These are phyloP conservation scores for Mohoua ochrocephala DNA, from an alignment of 2,113 vertebrate species.

Conservation along the genomic window DNA sequence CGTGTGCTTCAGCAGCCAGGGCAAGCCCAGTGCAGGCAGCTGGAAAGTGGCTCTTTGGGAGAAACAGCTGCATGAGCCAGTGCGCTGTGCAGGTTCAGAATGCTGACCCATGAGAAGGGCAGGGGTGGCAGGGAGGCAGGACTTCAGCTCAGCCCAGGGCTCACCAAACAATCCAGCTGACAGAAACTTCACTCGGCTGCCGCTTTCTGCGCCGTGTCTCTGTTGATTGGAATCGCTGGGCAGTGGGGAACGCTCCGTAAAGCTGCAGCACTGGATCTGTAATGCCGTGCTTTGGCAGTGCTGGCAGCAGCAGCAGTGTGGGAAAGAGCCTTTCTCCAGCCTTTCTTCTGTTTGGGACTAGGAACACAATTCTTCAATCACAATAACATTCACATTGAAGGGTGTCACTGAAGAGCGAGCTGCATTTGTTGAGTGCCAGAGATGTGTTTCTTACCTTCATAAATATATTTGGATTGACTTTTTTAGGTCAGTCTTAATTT, in stretches of 20 bases:
- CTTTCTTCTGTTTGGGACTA: neutral
- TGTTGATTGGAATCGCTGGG: neutral
- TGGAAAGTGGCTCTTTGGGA: neutral
- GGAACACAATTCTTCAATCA: neutral
- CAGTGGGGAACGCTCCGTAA: fast-evolving
- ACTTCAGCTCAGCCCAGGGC: neutral
- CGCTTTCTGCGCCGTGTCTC: fast-evolving
- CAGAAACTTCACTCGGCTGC: neutral
- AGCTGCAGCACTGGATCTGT: neutral
- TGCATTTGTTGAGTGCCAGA: neutral
- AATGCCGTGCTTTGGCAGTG: neutral
- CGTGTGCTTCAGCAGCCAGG: neutral
- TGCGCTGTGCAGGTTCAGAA: neutral
- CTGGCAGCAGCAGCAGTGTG: neutral
- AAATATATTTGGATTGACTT: neutral
- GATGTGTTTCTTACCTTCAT: neutral
- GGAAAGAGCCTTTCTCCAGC: neutral
- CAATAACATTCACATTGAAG: neutral
- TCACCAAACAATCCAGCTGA: neutral
- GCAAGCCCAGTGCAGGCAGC: neutral
- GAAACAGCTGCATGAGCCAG: neutral
- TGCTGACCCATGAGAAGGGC: neutral
- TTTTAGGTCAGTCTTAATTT: neutral
- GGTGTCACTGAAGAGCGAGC: neutral
- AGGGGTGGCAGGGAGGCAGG: neutral